Conservation (phyloP, 2,888 invertebrate genomes). For the Julus scandinavius region DNA sequence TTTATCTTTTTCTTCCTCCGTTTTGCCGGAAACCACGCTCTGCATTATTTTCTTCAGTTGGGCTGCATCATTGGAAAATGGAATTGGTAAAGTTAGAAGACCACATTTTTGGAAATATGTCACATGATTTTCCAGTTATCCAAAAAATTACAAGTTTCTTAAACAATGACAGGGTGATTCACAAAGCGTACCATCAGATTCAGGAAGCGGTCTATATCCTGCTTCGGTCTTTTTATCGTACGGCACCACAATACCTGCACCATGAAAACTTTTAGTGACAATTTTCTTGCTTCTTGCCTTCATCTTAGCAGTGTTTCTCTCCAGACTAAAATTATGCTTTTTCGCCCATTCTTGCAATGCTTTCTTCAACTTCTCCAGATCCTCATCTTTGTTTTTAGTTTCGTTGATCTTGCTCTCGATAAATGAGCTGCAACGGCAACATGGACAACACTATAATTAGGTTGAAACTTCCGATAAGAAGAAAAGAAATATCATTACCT, state of each 20-base stretch:
- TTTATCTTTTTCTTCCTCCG: conserved; percentile 72
- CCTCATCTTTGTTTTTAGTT: neutral
- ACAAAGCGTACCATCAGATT: conserved; percentile 72
- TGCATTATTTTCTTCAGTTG: conserved; percentile 23
- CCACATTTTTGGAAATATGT: neutral
- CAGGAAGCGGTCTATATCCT: conserved; percentile 82
- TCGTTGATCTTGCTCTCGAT: neutral
- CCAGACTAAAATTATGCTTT: conserved; percentile 72
- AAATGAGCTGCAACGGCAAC: neutral
- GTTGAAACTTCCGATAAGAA: too few relatives aligned
- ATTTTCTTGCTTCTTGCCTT: conserved; percentile 73
- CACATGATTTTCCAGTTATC: neutral
- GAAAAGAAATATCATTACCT: neutral
- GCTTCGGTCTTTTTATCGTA: conserved; percentile 81
- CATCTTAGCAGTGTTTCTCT: conserved; percentile 72
- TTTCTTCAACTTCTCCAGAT: neutral
- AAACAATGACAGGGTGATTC: too few relatives aligned
- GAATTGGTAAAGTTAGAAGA: neutral
- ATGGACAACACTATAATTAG: neutral
- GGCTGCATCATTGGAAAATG: neutral
- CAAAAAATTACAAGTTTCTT: neutral
- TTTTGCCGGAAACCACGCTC: neutral
- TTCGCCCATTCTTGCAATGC: conserved; percentile 74
- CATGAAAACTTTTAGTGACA: conserved; percentile 79
- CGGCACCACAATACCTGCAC: conserved; percentile 86